Base-by-base conservation (phyloP, 2,797 vertebrate genomes). In the Myripristis murdjan region DNA sequence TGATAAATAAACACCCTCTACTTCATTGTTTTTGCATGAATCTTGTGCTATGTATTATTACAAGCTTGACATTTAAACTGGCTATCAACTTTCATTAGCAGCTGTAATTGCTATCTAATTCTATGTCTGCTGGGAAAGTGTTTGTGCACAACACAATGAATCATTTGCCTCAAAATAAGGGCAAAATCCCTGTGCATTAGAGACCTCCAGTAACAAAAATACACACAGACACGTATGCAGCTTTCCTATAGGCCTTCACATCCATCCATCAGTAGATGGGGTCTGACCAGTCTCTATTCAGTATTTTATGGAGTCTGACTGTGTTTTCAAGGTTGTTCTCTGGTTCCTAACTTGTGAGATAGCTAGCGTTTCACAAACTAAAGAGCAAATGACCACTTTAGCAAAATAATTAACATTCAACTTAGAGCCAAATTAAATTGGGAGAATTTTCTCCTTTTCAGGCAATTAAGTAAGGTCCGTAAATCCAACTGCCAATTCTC, bases 31-130 rank as follows among this genome's bases (percentile, higher is more conserved):
- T 72, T 49, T 16, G 54, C 15, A 35, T 41, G 10, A 72, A 60
- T 59, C 16, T 62, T 22, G 26, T 2, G 18, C 24, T 22, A 14
- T 44, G 35, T 35, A 28, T 64, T 51, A 65, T 56, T 33, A 64
- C 18, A 68, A 53, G 80, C 65, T 73, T 77, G 64, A 82, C 60
- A 69, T 73, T 73, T 64, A 46, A 64, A 79, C 54, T 33, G n/a
- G 14, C 33, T 23, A 58, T 62, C 47, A 67, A 53, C 31, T 31
- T 63, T 72, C 63, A 78, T 75, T 80, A 64, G 46, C 20, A 49
- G 39, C 23, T 37, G 35, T 75, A 70, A 81, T 74, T 81, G 46
- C 51, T 41, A 63, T 64, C 48, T 33, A 69, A 65, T 66, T 73
- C 16, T 56, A 7, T 9, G 0, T 72, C 64, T 57, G 64, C 64